Evolutionary conservation across 2,888 invertebrate genomes (phyloP).

Genomic region (Pachydiplax longipennis): DNA sequence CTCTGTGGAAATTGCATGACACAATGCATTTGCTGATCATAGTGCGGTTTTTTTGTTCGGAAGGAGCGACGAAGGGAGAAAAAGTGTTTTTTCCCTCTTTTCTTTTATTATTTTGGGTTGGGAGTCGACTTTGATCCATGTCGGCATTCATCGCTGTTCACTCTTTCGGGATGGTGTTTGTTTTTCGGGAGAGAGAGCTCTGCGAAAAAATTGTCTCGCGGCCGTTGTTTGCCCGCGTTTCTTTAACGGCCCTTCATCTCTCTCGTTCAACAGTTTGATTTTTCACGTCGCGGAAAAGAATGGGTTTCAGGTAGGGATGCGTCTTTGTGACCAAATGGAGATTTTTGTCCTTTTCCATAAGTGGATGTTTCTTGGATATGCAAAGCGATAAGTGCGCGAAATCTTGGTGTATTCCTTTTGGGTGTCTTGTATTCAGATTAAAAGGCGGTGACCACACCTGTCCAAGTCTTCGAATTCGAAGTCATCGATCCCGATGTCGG

Average conservation of each 20-base stretch:
- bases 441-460: too few species aligned
- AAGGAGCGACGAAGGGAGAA: not conserved
- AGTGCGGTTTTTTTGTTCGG: not conserved
- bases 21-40: not conserved
- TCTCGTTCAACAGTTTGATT: not conserved
- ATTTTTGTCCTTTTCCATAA: too few species aligned
- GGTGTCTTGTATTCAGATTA: too few species aligned
- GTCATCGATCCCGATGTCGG: too few species aligned
- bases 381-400: too few species aligned
- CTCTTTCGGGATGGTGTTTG: not conserved
- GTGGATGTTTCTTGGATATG: too few species aligned
- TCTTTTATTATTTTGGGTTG: not conserved
- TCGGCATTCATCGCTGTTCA: not conserved
- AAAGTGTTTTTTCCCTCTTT: not conserved
- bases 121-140: conserved; percentile 10
- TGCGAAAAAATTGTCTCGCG: not conserved
- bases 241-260: not conserved
- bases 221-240: not conserved
- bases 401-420: too few species aligned
- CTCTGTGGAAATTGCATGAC: not conserved
- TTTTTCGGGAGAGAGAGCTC: not conserved
- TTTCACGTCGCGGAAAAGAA: not conserved
- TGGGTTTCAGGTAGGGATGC: not conserved
- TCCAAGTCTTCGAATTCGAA: too few species aligned
- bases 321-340: too few species aligned